Percentiles rank a stretch among this genome's conserved stretches.
Evolutionary conservation across 2,113 vertebrate genomes (phyloP).

Genomic region (Coreoperca whiteheadi): DNA sequence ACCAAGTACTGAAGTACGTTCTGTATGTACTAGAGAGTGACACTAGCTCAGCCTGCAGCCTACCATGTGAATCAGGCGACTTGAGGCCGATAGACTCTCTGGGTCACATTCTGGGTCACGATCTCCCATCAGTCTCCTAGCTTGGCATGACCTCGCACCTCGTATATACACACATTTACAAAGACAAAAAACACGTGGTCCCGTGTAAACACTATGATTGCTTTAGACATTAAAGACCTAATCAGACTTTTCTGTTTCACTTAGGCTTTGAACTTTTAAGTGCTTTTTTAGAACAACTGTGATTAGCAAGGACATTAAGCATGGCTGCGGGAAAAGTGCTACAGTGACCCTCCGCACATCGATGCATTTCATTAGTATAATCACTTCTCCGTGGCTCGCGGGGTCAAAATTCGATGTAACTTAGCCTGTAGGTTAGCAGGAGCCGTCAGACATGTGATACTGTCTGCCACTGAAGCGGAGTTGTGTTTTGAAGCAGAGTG

Average conservation of each 20-base stretch:
- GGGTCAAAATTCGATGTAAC: slow-evolving; percentile 26
- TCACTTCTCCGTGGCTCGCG: slow-evolving; percentile 1
- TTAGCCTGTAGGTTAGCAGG: slow-evolving; percentile 5
- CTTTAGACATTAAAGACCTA: background rate
- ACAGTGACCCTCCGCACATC: slow-evolving; percentile 12
- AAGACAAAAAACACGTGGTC: background rate
- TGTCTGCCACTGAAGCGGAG: slow-evolving; percentile 7
- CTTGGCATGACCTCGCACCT: slow-evolving; percentile 1
- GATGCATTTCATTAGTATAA: slow-evolving; percentile 37
- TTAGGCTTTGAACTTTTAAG: background rate
- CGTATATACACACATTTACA: background rate
- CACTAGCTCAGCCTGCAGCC: background rate
- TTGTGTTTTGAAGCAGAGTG: slow-evolving; percentile 2
- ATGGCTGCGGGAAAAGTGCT: slow-evolving; percentile 16
- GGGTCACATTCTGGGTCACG: slow-evolving; percentile 17
- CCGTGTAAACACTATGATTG: background rate
- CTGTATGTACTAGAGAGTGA: background rate
- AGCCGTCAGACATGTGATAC: slow-evolving; percentile 13
- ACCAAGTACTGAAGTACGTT: background rate
- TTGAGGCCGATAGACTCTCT: slow-evolving; percentile 5
- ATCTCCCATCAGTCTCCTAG: slow-evolving; percentile 7
- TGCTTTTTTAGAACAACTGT: background rate
- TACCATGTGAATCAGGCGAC: background rate
- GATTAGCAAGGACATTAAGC: slow-evolving; percentile 13
- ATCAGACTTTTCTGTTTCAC: background rate